A percentile compares a stretch with the other conserved stretches of the same genome.
phyloP scores from a whole-genome alignment of 2,797 vertebrate species.

The Garrulus glandarius region DNA sequence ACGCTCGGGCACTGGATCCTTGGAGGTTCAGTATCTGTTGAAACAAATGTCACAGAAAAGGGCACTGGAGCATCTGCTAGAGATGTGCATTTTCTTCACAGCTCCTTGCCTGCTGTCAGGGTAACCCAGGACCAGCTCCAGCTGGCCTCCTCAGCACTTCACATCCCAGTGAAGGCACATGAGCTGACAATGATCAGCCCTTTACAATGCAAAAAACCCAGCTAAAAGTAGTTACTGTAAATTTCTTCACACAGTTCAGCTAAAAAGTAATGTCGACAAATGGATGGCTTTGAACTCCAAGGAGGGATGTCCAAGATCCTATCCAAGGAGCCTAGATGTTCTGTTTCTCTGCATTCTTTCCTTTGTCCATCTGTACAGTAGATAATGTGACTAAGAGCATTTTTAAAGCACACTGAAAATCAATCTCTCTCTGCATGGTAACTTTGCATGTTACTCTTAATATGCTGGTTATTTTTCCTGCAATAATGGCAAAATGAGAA shows the following conservation, averaged over 20 bases:
- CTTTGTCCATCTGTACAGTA: neutral
- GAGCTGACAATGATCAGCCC: neutral
- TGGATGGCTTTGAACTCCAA: neutral
- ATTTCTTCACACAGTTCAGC: neutral
- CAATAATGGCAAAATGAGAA: neutral
- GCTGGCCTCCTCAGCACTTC: neutral
- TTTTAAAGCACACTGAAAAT: neutral
- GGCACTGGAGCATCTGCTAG: neutral
- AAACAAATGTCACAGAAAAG: neutral
- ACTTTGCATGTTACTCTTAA: neutral
- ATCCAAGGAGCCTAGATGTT: neutral
- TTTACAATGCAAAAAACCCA: neutral
- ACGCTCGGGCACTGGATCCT: constrained; percentile 92
- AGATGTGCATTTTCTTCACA: neutral
- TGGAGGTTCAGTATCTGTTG: constrained; percentile 87
- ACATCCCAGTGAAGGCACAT: rapidly evolving
- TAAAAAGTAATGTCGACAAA: neutral
- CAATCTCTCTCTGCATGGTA: neutral
- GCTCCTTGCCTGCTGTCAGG: neutral
- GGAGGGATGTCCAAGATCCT: neutral
- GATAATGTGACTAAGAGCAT: neutral
- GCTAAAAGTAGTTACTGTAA: neutral
- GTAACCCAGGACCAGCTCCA: neutral
- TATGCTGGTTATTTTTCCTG: neutral
- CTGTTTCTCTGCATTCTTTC: neutral